Base-by-base conservation (phyloP, 2,797 vertebrate genomes). In the Pogoniulus pusillus region DNA sequence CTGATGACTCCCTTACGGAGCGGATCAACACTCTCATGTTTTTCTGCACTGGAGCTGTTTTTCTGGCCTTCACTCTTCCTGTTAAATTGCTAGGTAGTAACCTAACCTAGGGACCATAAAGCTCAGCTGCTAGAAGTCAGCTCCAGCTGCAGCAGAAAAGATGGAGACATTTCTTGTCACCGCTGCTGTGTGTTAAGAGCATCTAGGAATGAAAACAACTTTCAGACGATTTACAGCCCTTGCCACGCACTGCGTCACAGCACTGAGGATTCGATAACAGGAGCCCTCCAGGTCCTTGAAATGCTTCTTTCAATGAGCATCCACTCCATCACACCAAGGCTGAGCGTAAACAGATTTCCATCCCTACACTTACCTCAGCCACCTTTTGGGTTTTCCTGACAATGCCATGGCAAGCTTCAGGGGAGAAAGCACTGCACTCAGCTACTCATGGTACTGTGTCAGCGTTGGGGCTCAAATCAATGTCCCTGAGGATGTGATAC, bases 281-380 rank as follows among this genome's bases (percentile, higher is more conserved):
- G 91, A 93, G 78, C 88, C 93, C 83, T 96, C 74, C 90, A 86
- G 90, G 91, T 95, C 87, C 93, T 94, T 90, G 85, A 96, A 93
- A 77, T 19, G 85, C 87, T 94, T 53, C 87, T 95, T 93, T 91
- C 92, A 91, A 87, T 82, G 90, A 95, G 78, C 78, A 93, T 68
- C 91, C 91, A 92, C 93, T 95, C 87, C 90, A 92, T 93, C 93
- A 93, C 87, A 43, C 87, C 82, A 65, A 84, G 87, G 89, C 87
- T 92, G 51, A 91, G 78, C 2, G 2, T 85, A 94, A 95, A 92
- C 89, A 92, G 91, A 94, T 77, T 93, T 73, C 89, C 66, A 39
- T 73, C 82, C 43, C 5, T 55, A 51, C 54, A 39, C 87, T 94
- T 82, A 58, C 18, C 68, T 84, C 15, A 15, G 64, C 68, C 71